A percentile compares a stretch with the other conserved stretches of the same genome.
Evolutionary conservation across 2,888 invertebrate species (phyloP).

Genomic region (Sminthurinus aureus): DNA sequence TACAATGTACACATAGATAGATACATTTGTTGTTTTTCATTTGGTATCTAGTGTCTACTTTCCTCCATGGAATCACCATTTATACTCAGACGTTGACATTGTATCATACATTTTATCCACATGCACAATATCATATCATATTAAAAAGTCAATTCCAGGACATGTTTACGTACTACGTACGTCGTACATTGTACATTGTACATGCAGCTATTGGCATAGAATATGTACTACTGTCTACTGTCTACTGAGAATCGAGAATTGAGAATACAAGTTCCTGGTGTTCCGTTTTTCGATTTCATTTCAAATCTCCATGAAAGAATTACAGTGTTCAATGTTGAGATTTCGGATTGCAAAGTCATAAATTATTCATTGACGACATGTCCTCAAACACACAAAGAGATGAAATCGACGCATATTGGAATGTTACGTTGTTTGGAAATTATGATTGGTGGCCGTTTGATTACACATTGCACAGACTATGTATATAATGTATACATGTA

Average conservation of each 20-base stretch:
- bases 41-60: too few species aligned
- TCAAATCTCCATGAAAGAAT: slow-evolving; percentile 19
- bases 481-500: not conserved
- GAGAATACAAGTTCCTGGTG: not conserved
- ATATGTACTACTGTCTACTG: not conserved
- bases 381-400: not conserved
- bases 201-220: not conserved
- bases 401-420: slow-evolving; percentile 34
- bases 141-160: too few species aligned
- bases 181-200: not conserved
- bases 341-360: slow-evolving; percentile 13
- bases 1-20: too few species aligned
- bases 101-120: too few species aligned
- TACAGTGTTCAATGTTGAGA: slow-evolving; percentile 8
- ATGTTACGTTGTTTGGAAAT: slow-evolving; percentile 32
- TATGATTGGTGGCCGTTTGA: not conserved
- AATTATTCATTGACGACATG: slow-evolving; percentile 36
- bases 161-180: too few species aligned
- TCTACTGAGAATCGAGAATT: not conserved
- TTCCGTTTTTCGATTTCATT: not conserved
- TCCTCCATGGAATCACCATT: too few species aligned
- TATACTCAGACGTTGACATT: too few species aligned
- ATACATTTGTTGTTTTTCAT: too few species aligned
- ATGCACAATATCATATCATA: too few species aligned
- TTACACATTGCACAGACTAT: not conserved